Evolutionary conservation across 1,140 invertebrate genomes (phyloP).

Genomic region (Octopus bimaculoides): DNA sequence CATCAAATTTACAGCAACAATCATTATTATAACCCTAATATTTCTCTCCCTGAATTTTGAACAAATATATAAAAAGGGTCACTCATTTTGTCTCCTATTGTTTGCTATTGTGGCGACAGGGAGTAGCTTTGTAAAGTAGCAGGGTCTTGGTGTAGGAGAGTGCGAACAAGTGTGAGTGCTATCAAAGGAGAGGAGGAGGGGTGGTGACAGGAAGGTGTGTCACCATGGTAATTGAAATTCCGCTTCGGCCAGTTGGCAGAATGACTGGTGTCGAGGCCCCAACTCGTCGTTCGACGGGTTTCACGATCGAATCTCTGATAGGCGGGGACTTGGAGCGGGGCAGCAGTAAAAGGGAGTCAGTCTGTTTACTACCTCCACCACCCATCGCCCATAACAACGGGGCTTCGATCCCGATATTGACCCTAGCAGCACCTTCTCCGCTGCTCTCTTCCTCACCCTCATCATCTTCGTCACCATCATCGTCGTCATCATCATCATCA

Average conservation of each 20-base stretch:
- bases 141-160: no score
- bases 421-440: not conserved
- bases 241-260: not conserved
- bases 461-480: not conserved
- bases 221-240: not conserved
- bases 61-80: no score
- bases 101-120: no score
- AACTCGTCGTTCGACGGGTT: not conserved
- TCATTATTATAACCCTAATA: no score
- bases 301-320: slow-evolving; percentile 13
- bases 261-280: not conserved
- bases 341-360: not conserved
- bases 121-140: no score
- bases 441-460: not conserved
- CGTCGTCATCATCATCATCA: not conserved
- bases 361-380: not conserved
- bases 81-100: no score
- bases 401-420: not conserved
- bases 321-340: not conserved
- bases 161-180: no score
- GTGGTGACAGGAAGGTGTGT: no score
- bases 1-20: no score
- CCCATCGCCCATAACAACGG: not conserved
- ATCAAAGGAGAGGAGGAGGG: no score
- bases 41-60: no score